Percentiles rank a stretch among this genome's conserved stretches.
phyloP scores from a whole-genome alignment of 2,888 invertebrate species.

The Cosmia pyralina region DNA sequence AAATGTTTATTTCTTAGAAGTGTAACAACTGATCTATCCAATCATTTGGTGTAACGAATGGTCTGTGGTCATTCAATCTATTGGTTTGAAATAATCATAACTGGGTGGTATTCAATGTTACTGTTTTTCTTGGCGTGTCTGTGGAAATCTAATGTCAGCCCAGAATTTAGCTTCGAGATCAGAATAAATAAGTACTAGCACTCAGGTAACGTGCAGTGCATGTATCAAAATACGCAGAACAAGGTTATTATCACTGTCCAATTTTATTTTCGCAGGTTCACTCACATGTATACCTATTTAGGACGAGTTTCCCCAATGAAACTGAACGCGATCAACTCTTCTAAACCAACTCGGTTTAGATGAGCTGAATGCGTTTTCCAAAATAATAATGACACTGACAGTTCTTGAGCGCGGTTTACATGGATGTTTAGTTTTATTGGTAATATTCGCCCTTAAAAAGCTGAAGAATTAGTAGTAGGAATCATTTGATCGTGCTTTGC shows the following conservation, averaged over 20 bases:
- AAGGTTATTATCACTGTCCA: not conserved
- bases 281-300: not conserved
- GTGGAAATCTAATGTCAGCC: not conserved
- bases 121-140: not conserved
- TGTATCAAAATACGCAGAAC: not conserved
- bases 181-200: not conserved
- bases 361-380: too few species aligned
- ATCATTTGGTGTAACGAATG: slow-evolving; percentile 54
- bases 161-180: not conserved
- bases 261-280: not conserved
- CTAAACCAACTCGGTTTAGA: too few species aligned
- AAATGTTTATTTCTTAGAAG: slow-evolving; percentile 66
- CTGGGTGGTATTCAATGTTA: slow-evolving; percentile 3
- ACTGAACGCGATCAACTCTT: too few species aligned
- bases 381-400: too few species aligned
- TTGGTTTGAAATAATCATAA: slow-evolving; percentile 28
- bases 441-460: too few species aligned
- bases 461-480: not conserved
- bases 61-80: slow-evolving; percentile 39
- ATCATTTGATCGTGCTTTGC: not conserved
- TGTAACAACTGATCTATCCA: slow-evolving; percentile 37
- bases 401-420: too few species aligned
- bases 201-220: not conserved
- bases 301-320: too few species aligned
- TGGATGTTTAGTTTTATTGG: too few species aligned